A percentile compares a stretch with the other conserved stretches of the same genome.
phyloP scores from a whole-genome alignment of 2,113 vertebrate species.

The Chunga burmeisteri region DNA sequence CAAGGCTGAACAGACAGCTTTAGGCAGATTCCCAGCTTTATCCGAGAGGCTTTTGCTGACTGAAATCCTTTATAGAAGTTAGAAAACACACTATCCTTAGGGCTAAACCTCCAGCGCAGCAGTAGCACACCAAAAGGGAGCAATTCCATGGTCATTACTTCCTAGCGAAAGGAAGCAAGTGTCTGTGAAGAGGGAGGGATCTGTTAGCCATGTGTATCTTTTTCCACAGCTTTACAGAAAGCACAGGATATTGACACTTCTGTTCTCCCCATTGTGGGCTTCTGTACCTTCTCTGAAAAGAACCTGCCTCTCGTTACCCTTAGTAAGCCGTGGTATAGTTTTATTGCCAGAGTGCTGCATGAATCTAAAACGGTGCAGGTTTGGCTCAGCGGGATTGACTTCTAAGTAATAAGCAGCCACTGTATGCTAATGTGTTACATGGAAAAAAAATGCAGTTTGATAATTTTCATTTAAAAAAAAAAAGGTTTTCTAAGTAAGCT shows the following conservation, averaged over 20 bases:
- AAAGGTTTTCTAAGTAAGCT: neutral
- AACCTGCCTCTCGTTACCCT: neutral
- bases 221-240: neutral
- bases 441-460: neutral
- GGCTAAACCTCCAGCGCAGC: neutral
- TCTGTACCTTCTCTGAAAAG: neutral
- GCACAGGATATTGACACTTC: neutral
- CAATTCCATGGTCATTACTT: neutral
- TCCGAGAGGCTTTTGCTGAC: neutral
- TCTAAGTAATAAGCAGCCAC: neutral
- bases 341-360: neutral
- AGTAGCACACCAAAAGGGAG: neutral
- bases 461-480: neutral
- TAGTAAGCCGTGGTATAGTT: accelerated
- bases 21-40: neutral
- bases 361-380: neutral
- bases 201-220: neutral
- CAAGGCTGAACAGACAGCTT: neutral
- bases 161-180: neutral
- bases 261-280: neutral
- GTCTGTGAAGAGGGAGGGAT: neutral
- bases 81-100: neutral
- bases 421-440: neutral
- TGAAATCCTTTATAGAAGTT: neutral
- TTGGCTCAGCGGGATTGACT: neutral